phyloP scores from a whole-genome alignment of 2,113 vertebrate species.

The Sinocyclocheilus anophthalmus region DNA sequence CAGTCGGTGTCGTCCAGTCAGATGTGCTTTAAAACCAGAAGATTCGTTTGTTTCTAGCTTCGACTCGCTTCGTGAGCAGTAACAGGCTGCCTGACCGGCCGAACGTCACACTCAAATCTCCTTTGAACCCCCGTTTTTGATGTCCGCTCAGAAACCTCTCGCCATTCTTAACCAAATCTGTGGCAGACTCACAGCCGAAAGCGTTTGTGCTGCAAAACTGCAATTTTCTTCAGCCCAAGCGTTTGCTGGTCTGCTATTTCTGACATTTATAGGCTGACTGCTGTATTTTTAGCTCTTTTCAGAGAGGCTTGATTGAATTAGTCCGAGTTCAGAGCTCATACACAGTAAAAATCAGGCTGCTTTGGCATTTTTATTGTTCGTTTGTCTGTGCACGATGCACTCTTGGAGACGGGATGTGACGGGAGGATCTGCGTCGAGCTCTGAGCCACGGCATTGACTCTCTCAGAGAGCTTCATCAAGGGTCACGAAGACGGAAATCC shows the following conservation, averaged over 20 bases:
- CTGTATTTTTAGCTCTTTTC: slow-evolving; percentile 33
- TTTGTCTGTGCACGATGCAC: no score
- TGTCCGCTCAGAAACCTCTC: not conserved
- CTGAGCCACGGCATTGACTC: no score
- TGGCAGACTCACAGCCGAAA: no score
- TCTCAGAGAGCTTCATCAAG: no score
- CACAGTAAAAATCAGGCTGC: not conserved
- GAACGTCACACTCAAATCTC: not conserved
- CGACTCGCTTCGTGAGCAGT: not conserved
- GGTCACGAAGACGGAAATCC: no score
- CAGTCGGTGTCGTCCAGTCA: no score
- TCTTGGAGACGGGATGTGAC: no score
- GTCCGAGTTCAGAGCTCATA: not conserved
- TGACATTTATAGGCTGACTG: slow-evolving; percentile 5
- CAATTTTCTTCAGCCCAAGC: not conserved
- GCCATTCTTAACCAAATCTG: not conserved
- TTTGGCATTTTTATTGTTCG: no score
- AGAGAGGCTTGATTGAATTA: not conserved
- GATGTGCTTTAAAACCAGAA: no score
- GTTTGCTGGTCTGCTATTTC: not conserved
- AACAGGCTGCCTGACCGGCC: no score
- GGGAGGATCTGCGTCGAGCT: no score
- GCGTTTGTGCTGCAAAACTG: no score
- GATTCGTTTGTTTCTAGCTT: not conserved
- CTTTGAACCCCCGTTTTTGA: not conserved